Evolutionary conservation across 92 coral and sea anemone species (phyloP), one percentile per base, ranked within the genome.

Genomic region (Phenganax stokvisi): DNA sequence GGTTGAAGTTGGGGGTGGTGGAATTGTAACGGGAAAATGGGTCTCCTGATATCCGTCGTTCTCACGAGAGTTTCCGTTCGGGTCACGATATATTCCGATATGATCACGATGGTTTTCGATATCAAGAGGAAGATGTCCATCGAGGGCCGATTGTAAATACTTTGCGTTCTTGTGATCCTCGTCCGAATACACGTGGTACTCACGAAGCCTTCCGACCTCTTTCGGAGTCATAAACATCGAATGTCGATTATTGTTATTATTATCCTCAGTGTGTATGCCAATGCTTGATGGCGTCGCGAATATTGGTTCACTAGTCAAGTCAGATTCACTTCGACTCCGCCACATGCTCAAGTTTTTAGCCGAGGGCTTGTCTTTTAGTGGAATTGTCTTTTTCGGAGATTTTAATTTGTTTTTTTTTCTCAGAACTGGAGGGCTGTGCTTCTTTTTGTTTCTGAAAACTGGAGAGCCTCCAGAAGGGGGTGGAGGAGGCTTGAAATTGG

Each of bases 1-100:
- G 6, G 87, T 77, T 6, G 91, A 83, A n/a, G 77, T 29, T 13
- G 79, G 78, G n/a, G 87, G 80, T 59, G 87, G 74, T 25, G 81
- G 71, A n/a, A 76, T 83, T 7, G 65, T 76, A 57, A 60, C 76
- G 30, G 82, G 51, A 10, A 79, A 56, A 15, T 62, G 0, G 69
- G 58, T 76, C n/a, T 56, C 63, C 9, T 56, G 63, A 56, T 54
- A 55, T 29, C 51, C 64, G 67, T 31, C 29, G 47, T 56, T 47
- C 8, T 75, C 60, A 15, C 63, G 80, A 59, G 12, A 15, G 9
- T 56, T 55, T 56, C 20, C 63, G 65, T 37, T 37, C 47, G 47
- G 47, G 47, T 37, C 47, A 2, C 47, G 47, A 37, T 37, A 37
- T 37, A 37, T 75, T 29, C 63, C 64, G 67, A 59, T 55, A 55